Evolutionary conservation across 2,888 invertebrate genomes (phyloP).

Genomic region (Pycnomerus fuliginosus): DNA sequence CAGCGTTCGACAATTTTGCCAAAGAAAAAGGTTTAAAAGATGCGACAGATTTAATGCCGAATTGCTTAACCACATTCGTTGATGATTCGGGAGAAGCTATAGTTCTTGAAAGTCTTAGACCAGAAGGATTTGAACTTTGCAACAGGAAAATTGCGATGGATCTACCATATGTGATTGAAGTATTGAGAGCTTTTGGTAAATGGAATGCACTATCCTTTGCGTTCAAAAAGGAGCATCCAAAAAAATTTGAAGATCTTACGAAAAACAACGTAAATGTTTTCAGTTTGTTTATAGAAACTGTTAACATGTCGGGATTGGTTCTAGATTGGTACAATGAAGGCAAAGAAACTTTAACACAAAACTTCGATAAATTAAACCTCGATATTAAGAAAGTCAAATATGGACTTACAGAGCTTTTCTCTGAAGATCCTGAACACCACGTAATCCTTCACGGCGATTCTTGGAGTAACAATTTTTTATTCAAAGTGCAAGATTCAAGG

Average conservation of each 20-base stretch:
- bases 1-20: constrained; percentile 25
- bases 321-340: background rate
- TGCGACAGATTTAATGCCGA: constrained; percentile 19
- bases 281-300: background rate
- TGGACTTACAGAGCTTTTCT: constrained; percentile 3
- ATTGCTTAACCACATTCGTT: constrained; percentile 21
- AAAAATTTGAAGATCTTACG: constrained; percentile 7
- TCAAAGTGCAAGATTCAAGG: constrained; percentile 7
- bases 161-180: constrained; percentile 33
- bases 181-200: constrained; percentile 24
- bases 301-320: background rate
- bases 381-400: background rate
- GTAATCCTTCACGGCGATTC: constrained; percentile 7
- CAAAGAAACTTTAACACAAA: background rate
- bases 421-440: constrained; percentile 1
- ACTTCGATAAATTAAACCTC: background rate
- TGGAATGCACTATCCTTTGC: constrained; percentile 22
- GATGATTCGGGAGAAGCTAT: constrained; percentile 20
- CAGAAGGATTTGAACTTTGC: constrained; percentile 28
- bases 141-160: constrained; percentile 32
- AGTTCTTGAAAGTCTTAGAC: constrained; percentile 35
- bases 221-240: constrained; percentile 14
- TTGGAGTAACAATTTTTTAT: constrained; percentile 10
- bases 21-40: constrained; percentile 19
- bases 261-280: constrained; percentile 2